Percentiles rank a stretch among this genome's conserved stretches.
Evolutionary conservation across 2,113 vertebrate genomes (phyloP).

Genomic region (Callospermophilus lateralis): DNA sequence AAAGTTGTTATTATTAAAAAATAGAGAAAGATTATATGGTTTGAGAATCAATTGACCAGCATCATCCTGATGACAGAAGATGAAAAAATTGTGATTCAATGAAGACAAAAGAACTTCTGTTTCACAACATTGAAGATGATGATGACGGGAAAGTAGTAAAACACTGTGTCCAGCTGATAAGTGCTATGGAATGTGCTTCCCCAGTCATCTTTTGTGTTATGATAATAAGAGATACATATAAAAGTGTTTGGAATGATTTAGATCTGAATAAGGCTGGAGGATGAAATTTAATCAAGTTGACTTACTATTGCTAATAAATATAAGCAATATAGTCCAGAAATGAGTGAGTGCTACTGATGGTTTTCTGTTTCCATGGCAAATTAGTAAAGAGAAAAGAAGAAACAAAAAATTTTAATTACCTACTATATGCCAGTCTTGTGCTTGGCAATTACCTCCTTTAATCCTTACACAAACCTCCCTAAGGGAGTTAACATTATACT

Average conservation of each 20-base stretch:
- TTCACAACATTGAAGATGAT: constrained; percentile 5
- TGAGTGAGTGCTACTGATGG: neutral
- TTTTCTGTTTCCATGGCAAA: constrained; percentile 50
- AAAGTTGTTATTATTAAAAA: constrained; percentile 30
- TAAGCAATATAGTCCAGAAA: neutral
- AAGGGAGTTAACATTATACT: constrained; percentile 7
- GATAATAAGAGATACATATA: constrained; percentile 48
- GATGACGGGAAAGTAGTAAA: neutral
- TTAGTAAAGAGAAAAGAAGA: neutral
- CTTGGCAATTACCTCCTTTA: constrained; percentile 18
- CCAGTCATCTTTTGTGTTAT: constrained; percentile 13
- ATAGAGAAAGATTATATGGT: constrained; percentile 30
- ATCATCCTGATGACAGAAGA: constrained; percentile 7
- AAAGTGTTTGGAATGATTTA: constrained; percentile 33
- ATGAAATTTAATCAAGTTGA: constrained; percentile 31
- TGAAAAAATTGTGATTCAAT: constrained; percentile 31
- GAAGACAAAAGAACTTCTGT: constrained; percentile 39
- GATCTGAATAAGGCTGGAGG: neutral
- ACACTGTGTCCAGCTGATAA: neutral
- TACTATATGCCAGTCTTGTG: neutral
- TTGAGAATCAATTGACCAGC: neutral
- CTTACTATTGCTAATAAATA: constrained; percentile 5
- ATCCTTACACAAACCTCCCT: neutral
- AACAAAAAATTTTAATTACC: constrained; percentile 2
- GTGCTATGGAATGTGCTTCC: constrained; percentile 46